These are phyloP conservation scores for Sebastes diaconus DNA, from an alignment of 2,797 vertebrate genomes.

Conservation along the genomic window DNA sequence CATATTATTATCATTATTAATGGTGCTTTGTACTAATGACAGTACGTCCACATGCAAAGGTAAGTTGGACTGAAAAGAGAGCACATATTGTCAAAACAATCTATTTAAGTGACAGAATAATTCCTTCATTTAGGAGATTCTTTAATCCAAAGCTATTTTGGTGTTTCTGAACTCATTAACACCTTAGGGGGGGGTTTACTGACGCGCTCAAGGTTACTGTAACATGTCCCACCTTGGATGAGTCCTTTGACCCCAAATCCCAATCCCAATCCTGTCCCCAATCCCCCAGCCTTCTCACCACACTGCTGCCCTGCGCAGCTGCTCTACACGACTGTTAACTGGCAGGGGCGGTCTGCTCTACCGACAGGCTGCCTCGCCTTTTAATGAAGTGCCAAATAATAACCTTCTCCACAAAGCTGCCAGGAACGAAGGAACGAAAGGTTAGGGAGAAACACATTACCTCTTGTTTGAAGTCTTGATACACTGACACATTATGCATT, in stretches of 20 bases:
- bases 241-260: slow-evolving; percentile 79
- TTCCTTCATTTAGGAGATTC: slow-evolving; percentile 67
- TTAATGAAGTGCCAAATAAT: slow-evolving; percentile 90
- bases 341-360: slow-evolving; percentile 79
- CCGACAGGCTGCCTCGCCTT: slow-evolving; percentile 79
- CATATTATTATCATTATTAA: slow-evolving; percentile 67
- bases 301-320: slow-evolving; percentile 77
- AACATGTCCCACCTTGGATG: slow-evolving; percentile 75
- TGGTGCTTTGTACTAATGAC: slow-evolving; percentile 74
- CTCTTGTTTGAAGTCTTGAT: slow-evolving; percentile 84
- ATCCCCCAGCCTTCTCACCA: slow-evolving; percentile 75
- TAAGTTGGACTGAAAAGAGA: slow-evolving; percentile 64
- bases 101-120: slow-evolving; percentile 65
- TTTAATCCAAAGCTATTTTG: slow-evolving; percentile 78
- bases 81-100: slow-evolving; percentile 64
- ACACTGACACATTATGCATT: slow-evolving; percentile 82
- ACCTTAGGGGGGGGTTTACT: slow-evolving; percentile 56
- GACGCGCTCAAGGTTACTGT: slow-evolving; percentile 74
- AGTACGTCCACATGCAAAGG: slow-evolving; percentile 71
- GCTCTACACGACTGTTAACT: slow-evolving; percentile 88
- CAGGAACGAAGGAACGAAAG: slow-evolving; percentile 76
- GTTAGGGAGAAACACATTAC: slow-evolving; percentile 83
- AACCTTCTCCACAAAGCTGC: slow-evolving; percentile 84
- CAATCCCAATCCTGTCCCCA: slow-evolving; percentile 72
- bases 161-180: slow-evolving; percentile 78